Base-by-base conservation (phyloP, 2,888 invertebrate genomes). In the Acronicta psi region DNA sequence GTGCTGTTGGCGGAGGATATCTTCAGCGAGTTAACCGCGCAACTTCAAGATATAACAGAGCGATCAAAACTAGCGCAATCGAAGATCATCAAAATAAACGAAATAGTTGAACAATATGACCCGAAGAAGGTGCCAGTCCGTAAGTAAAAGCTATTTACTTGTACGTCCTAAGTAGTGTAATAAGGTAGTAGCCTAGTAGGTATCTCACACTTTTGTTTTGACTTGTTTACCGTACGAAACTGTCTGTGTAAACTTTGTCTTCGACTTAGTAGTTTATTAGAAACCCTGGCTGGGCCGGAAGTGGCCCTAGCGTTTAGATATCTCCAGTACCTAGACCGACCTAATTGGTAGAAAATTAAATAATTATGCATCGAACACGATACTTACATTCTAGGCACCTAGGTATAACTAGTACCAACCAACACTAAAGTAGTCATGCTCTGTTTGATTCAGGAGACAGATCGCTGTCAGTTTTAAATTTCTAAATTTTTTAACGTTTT, bases 41-140 rank as follows among this genome's bases (percentile, higher is more conserved):
- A 98, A 86, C 95, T 98, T 72, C 95, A 96, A 82, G 94, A 95
- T 68, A 96, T 98, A 77, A 96, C 96, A 57, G 96, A 96, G 81
- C 95, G 98, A 72, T 96, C 97, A 59, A 96, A 96, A 61, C 91
- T 91, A 47, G 95, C 98, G 57, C 96, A 96, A 86, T 91, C 92
- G 57, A 96, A 96, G 86, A 95, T 98, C 78, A 95, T 95, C 77
- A 94, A 92, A 77, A 95, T 98, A 79, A 96, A 96, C 85, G 95
- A 95, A 76, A 95, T 95, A 81, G 96, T 98, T 80, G 95, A 95
- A 81, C 94, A 95, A 69, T 96, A 96, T 92, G 97, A 98, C 91
- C 98, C 98, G 63, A 98, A 97, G 95, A 96, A 96, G 92, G 97
- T 98, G 87, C 96, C 98, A 96, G 98, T 98, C 95, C 98, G 98